phyloP scores from a whole-genome alignment of 2,888 invertebrate species.

The Agapetus fuscipes region DNA sequence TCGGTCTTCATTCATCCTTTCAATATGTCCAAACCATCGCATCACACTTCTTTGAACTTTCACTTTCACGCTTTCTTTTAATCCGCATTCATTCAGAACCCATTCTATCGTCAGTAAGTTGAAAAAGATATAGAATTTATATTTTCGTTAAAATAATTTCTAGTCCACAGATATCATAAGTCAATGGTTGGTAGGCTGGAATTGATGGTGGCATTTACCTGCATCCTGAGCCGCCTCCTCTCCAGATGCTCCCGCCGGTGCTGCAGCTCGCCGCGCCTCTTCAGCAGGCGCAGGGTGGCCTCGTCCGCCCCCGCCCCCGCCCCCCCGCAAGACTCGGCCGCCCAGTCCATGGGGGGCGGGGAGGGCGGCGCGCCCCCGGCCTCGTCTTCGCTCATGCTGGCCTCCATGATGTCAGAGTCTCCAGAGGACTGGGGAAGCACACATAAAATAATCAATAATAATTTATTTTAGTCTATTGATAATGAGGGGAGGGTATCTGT shows the following conservation, averaged over 20 bases:
- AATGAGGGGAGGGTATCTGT: neutral
- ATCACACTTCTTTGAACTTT: too few relatives aligned
- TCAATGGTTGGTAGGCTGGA: too few relatives aligned
- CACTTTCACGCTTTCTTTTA: too few relatives aligned
- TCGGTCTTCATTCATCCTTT: too few relatives aligned
- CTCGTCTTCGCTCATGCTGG: slow-evolving; percentile 38
- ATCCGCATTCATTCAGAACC: too few relatives aligned
- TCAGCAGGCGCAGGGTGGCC: slow-evolving; percentile 34
- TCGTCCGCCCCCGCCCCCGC: slow-evolving; percentile 28
- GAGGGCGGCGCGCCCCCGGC: slow-evolving; percentile 28
- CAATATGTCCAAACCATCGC: too few relatives aligned
- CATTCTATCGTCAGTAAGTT: too few relatives aligned
- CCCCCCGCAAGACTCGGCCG: neutral
- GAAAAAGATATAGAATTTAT: too few relatives aligned
- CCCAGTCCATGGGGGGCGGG: slow-evolving; percentile 24
- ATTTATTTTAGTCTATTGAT: neutral
- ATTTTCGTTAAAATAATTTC: too few relatives aligned
- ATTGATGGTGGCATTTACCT: slow-evolving; percentile 32
- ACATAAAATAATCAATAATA: slow-evolving; percentile 1
- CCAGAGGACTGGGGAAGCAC: slow-evolving; percentile 16
- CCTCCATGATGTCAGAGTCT: slow-evolving; percentile 19
- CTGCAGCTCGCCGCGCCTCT: slow-evolving; percentile 39
- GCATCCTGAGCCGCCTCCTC: slow-evolving; percentile 35
- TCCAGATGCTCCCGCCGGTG: slow-evolving; percentile 36
- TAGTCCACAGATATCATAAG: too few relatives aligned